Conservation (phyloP, 2,888 invertebrate species). For the Agonopterix arenella region DNA sequence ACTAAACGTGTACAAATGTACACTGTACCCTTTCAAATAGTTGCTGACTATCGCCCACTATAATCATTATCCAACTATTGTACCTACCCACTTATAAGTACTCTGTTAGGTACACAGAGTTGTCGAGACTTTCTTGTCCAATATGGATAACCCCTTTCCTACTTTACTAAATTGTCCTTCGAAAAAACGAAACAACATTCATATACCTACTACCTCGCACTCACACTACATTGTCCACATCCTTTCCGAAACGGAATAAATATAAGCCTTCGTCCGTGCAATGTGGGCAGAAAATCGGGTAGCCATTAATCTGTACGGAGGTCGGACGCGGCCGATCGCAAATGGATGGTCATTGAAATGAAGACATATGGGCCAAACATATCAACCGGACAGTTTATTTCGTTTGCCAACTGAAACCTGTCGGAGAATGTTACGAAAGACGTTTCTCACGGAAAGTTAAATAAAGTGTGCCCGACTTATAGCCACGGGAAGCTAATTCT, state of each 20-base stretch:
- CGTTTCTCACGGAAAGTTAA: constrained; percentile 36
- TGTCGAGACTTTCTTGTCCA: too few relatives aligned
- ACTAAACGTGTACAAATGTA: too few relatives aligned
- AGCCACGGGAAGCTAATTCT: constrained; percentile 34
- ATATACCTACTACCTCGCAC: constrained; percentile 9
- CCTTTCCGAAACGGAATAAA: background rate
- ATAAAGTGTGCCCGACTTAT: constrained; percentile 23
- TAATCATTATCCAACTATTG: too few relatives aligned
- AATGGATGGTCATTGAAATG: constrained; percentile 64
- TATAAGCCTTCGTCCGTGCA: too few relatives aligned
- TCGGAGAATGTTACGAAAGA: constrained; percentile 26
- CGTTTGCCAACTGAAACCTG: constrained; percentile 32
- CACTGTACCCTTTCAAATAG: too few relatives aligned
- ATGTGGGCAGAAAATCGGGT: constrained; percentile 41
- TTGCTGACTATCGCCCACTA: too few relatives aligned
- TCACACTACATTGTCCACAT: constrained; percentile 1
- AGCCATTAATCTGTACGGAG: constrained; percentile 47
- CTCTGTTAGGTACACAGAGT: too few relatives aligned
- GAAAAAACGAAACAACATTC: background rate
- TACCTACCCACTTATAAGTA: too few relatives aligned
- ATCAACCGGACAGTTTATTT: constrained; percentile 55
- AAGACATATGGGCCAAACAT: constrained; percentile 58
- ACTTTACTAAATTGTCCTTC: too few relatives aligned
- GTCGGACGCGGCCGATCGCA: constrained; percentile 38
- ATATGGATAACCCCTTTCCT: too few relatives aligned